phyloP scores from a whole-genome alignment of 2,797 vertebrate species.

The Alcedo atthis region DNA sequence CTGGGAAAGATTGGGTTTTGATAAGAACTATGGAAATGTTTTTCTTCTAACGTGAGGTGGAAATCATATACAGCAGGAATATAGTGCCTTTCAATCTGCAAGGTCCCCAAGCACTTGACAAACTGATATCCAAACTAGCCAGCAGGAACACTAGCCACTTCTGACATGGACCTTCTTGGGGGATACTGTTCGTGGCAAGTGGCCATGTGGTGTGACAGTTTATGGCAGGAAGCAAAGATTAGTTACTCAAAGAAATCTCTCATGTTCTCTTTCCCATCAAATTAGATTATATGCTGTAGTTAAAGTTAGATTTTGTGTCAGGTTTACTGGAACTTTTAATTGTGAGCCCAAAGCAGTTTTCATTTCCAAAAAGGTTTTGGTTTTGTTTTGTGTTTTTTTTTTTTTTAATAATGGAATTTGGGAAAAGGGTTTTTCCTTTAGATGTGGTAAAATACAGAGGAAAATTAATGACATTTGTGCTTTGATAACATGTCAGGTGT shows the following conservation, averaged over 20 bases:
- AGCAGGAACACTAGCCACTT: neutral
- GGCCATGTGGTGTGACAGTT: neutral
- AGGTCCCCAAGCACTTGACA: slow-evolving; percentile 5
- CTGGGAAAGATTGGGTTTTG: slow-evolving; percentile 62
- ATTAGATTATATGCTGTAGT: neutral
- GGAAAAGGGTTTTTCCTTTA: neutral
- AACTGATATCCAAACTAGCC: neutral
- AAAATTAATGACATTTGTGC: neutral
- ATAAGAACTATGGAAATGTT: slow-evolving; percentile 58
- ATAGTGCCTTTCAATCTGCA: slow-evolving; percentile 1
- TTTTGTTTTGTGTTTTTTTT: neutral
- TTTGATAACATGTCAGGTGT: neutral
- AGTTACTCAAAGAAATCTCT: neutral
- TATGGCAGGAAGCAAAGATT: slow-evolving; percentile 1
- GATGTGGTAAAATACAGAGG: neutral
- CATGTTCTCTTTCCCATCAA: neutral
- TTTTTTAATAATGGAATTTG: neutral
- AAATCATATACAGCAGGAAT: slow-evolving; percentile 30
- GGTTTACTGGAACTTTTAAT: neutral
- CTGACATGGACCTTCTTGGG: neutral
- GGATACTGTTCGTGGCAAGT: neutral
- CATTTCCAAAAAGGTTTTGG: neutral
- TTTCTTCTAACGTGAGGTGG: slow-evolving; percentile 41
- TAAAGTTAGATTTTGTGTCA: neutral
- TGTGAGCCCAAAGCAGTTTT: neutral